phyloP scores from a whole-genome alignment of 2,797 vertebrate species.

The Mus minutoides region DNA sequence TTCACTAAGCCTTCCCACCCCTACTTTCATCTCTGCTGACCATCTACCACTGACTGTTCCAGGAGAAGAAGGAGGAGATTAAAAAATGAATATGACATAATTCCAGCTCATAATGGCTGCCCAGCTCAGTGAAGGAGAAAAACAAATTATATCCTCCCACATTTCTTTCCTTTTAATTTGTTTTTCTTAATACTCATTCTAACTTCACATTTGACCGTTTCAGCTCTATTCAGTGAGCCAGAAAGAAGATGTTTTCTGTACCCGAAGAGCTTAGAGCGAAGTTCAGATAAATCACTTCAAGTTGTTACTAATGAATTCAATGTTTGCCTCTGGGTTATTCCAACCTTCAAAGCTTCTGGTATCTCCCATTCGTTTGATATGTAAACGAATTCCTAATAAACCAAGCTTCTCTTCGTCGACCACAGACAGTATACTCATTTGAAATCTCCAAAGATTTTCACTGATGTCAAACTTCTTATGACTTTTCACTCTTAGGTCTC shows the following conservation, averaged over 20 bases:
- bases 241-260: neutral
- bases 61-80: neutral
- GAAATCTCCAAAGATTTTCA: neutral
- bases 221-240: slow-evolving; percentile 9
- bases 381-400: slow-evolving; percentile 17
- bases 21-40: neutral
- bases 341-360: neutral
- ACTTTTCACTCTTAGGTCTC: neutral
- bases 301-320: neutral
- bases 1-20: neutral
- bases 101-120: neutral
- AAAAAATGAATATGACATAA: neutral
- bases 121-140: slow-evolving; percentile 14
- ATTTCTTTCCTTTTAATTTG: neutral
- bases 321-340: slow-evolving; percentile 23
- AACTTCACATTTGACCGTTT: neutral
- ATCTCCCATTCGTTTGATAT: slow-evolving; percentile 1
- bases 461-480: neutral
- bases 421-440: neutral
- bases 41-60: neutral
- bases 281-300: neutral
- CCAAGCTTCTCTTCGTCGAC: neutral
- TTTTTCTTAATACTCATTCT: slow-evolving; percentile 32
- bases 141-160: neutral
- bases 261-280: neutral